Evolutionary conservation across 2,797 vertebrate genomes (phyloP).

Genomic region (Limnodromus scolopaceus): DNA sequence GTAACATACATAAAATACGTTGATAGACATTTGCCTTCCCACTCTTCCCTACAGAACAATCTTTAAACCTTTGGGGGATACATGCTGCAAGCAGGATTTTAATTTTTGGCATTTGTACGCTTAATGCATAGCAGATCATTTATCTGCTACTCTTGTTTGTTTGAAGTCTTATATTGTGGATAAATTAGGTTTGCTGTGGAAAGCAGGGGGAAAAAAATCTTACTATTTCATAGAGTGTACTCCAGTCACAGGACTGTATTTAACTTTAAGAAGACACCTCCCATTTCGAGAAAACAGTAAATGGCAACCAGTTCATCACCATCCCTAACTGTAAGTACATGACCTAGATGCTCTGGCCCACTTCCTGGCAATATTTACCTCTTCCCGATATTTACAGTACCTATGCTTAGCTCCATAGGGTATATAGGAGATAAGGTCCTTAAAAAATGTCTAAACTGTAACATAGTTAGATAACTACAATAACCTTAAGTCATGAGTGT

Average conservation of each 20-base stretch:
- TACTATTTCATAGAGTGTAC: background rate
- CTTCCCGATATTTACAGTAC: background rate
- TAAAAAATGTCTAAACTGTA: background rate
- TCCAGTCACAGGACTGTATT: background rate
- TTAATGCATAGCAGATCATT: slow-evolving; percentile 7
- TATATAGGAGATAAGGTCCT: background rate
- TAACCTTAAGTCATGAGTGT: background rate
- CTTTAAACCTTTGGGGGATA: slow-evolving; percentile 2
- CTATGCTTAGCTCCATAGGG: background rate
- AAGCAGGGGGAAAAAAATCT: background rate
- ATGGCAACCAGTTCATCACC: background rate
- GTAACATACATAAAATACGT: slow-evolving; percentile 27
- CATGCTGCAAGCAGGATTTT: background rate
- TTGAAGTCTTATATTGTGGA: background rate
- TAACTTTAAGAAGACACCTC: background rate
- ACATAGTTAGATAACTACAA: background rate
- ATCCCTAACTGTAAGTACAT: background rate
- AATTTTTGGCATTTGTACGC: slow-evolving; percentile 1
- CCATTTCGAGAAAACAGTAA: background rate
- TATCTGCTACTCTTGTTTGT: background rate
- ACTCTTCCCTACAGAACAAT: slow-evolving; percentile 1
- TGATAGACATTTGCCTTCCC: slow-evolving; percentile 42
- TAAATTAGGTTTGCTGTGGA: background rate
- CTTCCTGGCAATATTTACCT: background rate
- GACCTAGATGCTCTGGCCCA: background rate